A percentile compares a stretch with the other conserved stretches of the same genome.
phyloP scores from a whole-genome alignment of 2,888 invertebrate genomes.

The Eretmocerus hayati region DNA sequence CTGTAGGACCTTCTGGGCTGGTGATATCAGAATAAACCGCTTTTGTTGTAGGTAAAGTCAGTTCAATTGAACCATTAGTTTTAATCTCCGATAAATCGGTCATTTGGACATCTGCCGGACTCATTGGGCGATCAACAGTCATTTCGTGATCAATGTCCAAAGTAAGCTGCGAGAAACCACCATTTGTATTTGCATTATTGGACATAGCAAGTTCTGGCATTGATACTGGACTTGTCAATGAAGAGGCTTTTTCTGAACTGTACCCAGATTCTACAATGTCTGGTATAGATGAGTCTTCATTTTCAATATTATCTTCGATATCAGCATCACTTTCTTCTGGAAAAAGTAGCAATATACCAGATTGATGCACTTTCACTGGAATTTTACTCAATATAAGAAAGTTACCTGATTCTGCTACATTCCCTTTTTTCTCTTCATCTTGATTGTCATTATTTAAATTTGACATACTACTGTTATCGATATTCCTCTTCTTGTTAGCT shows the following conservation, averaged over 20 bases:
- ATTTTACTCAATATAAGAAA: not conserved
- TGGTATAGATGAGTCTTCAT: constrained; percentile 42
- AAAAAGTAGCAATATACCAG: too few relatives aligned
- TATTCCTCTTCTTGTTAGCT: constrained; percentile 37
- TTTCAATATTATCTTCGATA: constrained; percentile 65
- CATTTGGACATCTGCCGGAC: constrained; percentile 27
- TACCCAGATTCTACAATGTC: constrained; percentile 61
- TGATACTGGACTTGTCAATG: constrained; percentile 53
- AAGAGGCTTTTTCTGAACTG: constrained; percentile 55
- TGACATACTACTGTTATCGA: constrained; percentile 19
- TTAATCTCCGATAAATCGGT: constrained; percentile 24
- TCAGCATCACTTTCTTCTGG: constrained; percentile 74
- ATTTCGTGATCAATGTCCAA: too few relatives aligned
- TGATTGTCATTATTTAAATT: constrained; percentile 27
- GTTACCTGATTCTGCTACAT: constrained; percentile 28
- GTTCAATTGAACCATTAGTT: constrained; percentile 11
- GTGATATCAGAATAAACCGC: constrained; percentile 31
- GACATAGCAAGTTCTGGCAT: constrained; percentile 23
- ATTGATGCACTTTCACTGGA: not conserved
- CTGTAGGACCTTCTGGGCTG: constrained; percentile 32
- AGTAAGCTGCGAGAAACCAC: constrained; percentile 9
- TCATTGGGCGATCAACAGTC: constrained; percentile 17
- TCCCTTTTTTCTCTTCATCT: constrained; percentile 31
- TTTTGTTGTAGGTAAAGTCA: constrained; percentile 27
- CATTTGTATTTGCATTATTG: not conserved